Conservation (phyloP, 2,113 vertebrate genomes). For the Brienomyrus longianalis region DNA sequence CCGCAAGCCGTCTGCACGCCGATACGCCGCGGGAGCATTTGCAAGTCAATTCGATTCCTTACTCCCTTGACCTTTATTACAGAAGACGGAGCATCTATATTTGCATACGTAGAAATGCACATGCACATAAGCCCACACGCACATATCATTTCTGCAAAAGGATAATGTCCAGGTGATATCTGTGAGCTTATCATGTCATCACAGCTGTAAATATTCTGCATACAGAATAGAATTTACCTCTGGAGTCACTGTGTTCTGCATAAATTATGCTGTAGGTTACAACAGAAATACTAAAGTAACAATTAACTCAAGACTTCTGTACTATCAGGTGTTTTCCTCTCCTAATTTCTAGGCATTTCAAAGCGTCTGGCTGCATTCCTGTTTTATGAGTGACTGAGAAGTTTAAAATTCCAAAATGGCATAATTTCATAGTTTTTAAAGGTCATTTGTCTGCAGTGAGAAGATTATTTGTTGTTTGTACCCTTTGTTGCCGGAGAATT, state of each 20-base stretch:
- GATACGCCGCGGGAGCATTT: background rate
- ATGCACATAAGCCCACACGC: background rate
- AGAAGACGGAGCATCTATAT: background rate
- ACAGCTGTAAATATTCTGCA: background rate
- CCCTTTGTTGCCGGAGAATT: background rate
- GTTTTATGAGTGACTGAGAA: background rate
- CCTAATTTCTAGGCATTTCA: background rate
- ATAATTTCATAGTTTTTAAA: conserved; percentile 5
- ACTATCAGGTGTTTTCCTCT: background rate
- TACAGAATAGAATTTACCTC: background rate
- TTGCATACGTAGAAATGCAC: background rate
- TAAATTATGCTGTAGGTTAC: background rate
- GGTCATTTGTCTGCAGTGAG: conserved; percentile 5
- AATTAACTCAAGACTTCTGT: background rate
- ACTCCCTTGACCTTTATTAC: conserved; percentile 10
- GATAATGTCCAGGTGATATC: background rate
- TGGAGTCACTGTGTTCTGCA: background rate
- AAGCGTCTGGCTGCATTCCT: background rate
- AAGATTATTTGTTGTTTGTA: conserved; percentile 1
- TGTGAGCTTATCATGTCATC: background rate
- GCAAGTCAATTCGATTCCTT: background rate
- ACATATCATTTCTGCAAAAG: background rate
- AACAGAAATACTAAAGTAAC: background rate
- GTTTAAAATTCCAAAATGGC: background rate
- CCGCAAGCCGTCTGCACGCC: background rate